phyloP scores from a whole-genome alignment of 2,888 invertebrate species.

The Conops quadrifasciatus region DNA sequence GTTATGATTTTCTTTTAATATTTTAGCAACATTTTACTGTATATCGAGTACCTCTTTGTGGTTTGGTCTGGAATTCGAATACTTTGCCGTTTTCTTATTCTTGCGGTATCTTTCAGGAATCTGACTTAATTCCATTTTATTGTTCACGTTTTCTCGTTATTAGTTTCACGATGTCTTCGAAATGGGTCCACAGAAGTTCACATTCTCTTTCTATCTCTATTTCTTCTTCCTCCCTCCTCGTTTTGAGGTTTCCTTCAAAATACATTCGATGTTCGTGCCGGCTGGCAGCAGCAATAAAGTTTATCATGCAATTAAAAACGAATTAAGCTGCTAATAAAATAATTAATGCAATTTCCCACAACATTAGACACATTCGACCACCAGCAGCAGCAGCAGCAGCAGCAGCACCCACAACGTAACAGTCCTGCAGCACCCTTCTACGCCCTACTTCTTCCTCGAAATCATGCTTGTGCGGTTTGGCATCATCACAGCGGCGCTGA shows the following conservation, averaged over 20 bases:
- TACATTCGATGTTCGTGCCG: not conserved
- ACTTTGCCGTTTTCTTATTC: not conserved
- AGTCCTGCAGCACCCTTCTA: conserved; percentile 11
- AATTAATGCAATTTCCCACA: conserved; percentile 67
- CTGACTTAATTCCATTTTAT: conserved; percentile 19
- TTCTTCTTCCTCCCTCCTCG: not conserved
- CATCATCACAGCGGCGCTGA: not conserved
- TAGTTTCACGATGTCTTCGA: too few species aligned
- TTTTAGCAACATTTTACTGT: too few species aligned
- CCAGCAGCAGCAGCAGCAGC: conserved; percentile 38
- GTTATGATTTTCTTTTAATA: too few species aligned
- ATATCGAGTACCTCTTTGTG: too few species aligned
- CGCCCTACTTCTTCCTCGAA: not conserved
- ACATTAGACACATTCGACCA: conserved; percentile 60
- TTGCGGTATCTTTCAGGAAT: not conserved
- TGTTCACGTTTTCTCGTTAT: not conserved
- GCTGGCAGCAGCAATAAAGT: conserved; percentile 59
- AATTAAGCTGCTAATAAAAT: conserved; percentile 66
- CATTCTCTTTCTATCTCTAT: not conserved
- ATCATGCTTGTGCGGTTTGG: not conserved
- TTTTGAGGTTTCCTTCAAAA: not conserved
- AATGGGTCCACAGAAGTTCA: not conserved
- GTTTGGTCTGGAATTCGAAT: not conserved
- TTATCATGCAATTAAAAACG: conserved; percentile 66
- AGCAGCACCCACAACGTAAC: too few species aligned